phyloP scores from a whole-genome alignment of 2,888 invertebrate genomes.

The Crossocerus cetratus region DNA sequence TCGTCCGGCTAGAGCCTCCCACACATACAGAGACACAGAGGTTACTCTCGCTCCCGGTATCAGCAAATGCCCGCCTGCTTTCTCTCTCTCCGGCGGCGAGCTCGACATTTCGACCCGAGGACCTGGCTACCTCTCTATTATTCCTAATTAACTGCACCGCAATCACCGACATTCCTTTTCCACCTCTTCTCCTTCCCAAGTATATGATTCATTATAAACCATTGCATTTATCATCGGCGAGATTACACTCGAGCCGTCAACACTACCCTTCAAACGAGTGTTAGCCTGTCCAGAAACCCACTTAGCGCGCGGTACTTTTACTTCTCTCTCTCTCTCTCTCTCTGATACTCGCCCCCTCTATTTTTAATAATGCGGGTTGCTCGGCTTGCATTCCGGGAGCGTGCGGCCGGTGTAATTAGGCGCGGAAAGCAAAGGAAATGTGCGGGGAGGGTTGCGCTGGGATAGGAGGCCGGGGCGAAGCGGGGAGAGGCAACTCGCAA shows the following conservation, averaged over 20 bases:
- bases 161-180: too few relatives aligned
- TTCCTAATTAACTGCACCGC: too few relatives aligned
- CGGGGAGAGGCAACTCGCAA: conserved; percentile 5
- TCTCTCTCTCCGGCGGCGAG: neutral
- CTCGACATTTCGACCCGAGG: neutral
- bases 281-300: conserved; percentile 33
- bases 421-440: conserved; percentile 44
- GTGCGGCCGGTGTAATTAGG: conserved; percentile 34
- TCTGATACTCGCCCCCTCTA: conserved; percentile 11
- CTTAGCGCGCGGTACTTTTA: conserved; percentile 53
- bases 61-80: neutral
- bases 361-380: conserved; percentile 46
- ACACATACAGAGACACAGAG: neutral
- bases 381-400: conserved; percentile 35
- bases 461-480: conserved; percentile 13
- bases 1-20: too few relatives aligned
- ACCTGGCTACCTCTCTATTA: too few relatives aligned
- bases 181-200: too few relatives aligned
- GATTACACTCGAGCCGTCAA: too few relatives aligned
- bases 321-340: conserved; percentile 17
- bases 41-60: neutral
- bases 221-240: too few relatives aligned
- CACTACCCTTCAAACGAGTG: conserved; percentile 29
- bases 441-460: conserved; percentile 16
- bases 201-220: too few relatives aligned